phyloP scores from a whole-genome alignment of 2,113 vertebrate genomes.

The Sigmodon hispidus region DNA sequence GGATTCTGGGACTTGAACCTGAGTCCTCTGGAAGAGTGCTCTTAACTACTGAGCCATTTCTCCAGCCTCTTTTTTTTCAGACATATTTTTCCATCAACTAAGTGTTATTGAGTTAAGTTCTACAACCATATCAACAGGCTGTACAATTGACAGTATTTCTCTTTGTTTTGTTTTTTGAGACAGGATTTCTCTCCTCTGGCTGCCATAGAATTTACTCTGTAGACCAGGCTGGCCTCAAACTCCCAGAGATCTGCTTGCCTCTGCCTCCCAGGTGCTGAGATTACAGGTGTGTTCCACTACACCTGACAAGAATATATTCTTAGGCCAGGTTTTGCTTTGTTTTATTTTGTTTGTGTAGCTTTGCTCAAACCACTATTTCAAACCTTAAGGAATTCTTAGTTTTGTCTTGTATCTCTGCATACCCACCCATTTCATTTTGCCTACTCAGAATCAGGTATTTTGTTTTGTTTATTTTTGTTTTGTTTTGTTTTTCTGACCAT shows the following conservation, averaged over 20 bases:
- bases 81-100: background rate
- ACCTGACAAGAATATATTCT: background rate
- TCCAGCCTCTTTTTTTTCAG: background rate
- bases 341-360: constrained; percentile 13
- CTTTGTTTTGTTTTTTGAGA: too few species aligned
- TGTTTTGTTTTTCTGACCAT: background rate
- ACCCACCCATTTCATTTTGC: constrained; percentile 16
- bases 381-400: constrained; percentile 10
- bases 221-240: too few species aligned
- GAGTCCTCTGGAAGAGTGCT: too few species aligned
- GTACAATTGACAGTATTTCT: background rate
- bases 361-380: constrained; percentile 3
- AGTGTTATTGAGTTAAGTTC: background rate
- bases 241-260: too few species aligned
- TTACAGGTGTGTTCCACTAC: too few species aligned
- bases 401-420: background rate
- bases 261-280: too few species aligned
- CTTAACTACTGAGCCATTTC: background rate
- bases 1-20: too few species aligned
- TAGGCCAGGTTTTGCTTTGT: background rate
- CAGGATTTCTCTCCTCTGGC: too few species aligned
- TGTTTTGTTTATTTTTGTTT: background rate
- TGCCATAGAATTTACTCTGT: too few species aligned
- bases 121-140: background rate
- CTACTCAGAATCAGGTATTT: background rate